Evolutionary conservation across 2,797 vertebrate genomes (phyloP).

Genomic region (Anas capensis): DNA sequence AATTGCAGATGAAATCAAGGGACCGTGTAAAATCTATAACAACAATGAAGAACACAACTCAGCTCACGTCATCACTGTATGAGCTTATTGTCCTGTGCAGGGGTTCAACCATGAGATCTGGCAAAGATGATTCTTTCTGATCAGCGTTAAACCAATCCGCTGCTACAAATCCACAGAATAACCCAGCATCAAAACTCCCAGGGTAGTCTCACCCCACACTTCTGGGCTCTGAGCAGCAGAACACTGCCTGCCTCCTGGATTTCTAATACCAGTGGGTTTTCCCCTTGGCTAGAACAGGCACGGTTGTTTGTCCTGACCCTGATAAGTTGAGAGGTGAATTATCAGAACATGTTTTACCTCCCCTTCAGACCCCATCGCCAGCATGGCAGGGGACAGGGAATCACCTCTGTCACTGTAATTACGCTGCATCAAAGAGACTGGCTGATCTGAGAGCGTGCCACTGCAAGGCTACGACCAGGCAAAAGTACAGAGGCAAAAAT

Average conservation of each 20-base stretch:
- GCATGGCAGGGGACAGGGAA: background rate
- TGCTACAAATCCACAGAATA: background rate
- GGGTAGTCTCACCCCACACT: background rate
- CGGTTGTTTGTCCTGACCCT: background rate
- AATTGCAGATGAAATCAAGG: constrained; percentile 14
- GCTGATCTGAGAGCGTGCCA: background rate
- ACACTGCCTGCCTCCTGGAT: background rate
- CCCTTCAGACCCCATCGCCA: background rate
- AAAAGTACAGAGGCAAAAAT: constrained; percentile 22
- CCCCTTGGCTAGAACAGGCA: background rate
- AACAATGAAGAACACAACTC: constrained; percentile 35
- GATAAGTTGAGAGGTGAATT: background rate
- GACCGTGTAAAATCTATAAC: constrained; percentile 28
- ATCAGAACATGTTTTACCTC: background rate
- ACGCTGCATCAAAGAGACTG: background rate
- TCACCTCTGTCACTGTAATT: background rate
- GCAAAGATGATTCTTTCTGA: constrained; percentile 30
- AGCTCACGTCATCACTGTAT: background rate
- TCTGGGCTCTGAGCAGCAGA: background rate
- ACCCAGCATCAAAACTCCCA: background rate
- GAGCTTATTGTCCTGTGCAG: constrained; percentile 36
- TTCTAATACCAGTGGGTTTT: background rate
- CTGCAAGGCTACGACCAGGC: background rate
- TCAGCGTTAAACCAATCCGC: constrained; percentile 1
- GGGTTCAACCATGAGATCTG: constrained; percentile 15